A percentile compares a stretch with the other conserved stretches of the same genome.
Evolutionary conservation across 30 jellyfish, hydroid and myxozoan genomes (phyloP).

Genomic region (Catostylus mosaicus): DNA sequence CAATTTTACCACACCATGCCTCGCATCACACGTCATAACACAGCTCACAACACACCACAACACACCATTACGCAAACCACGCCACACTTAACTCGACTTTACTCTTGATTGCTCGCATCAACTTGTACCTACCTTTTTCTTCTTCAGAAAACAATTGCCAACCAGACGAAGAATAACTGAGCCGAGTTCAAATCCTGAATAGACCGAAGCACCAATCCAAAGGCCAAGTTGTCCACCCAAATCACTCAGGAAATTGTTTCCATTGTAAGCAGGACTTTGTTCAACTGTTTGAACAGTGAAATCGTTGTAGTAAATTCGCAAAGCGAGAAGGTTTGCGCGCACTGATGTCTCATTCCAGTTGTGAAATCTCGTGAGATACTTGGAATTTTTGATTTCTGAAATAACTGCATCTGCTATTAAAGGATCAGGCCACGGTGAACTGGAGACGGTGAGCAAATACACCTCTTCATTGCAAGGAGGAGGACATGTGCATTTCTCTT

Average conservation of each 20-base stretch:
- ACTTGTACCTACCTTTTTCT: too few relatives aligned
- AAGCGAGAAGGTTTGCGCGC: background rate
- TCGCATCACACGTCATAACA: too few relatives aligned
- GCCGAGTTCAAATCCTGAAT: background rate
- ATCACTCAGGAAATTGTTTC: conserved; percentile 40
- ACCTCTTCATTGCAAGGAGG: conserved; percentile 28
- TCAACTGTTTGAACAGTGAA: conserved; percentile 33
- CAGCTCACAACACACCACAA: too few relatives aligned
- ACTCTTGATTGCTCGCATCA: too few relatives aligned
- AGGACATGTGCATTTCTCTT: conserved; percentile 21
- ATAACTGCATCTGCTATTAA: background rate
- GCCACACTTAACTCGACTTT: too few relatives aligned
- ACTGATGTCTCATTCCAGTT: conserved; percentile 6
- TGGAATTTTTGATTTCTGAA: background rate
- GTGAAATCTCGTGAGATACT: background rate
- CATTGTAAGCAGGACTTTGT: conserved; percentile 29
- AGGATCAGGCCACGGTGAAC: conserved; percentile 23
- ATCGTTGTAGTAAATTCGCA: conserved; percentile 29
- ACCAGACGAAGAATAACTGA: too few relatives aligned
- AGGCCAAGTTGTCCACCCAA: conserved; percentile 64
- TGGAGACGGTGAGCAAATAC: background rate
- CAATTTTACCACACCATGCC: too few relatives aligned
- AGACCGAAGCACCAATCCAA: conserved; percentile 15
- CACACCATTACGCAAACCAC: too few relatives aligned
- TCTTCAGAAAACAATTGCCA: too few relatives aligned